Base-by-base conservation (phyloP, 2,113 vertebrate genomes). In the Xenopus borealis region DNA sequence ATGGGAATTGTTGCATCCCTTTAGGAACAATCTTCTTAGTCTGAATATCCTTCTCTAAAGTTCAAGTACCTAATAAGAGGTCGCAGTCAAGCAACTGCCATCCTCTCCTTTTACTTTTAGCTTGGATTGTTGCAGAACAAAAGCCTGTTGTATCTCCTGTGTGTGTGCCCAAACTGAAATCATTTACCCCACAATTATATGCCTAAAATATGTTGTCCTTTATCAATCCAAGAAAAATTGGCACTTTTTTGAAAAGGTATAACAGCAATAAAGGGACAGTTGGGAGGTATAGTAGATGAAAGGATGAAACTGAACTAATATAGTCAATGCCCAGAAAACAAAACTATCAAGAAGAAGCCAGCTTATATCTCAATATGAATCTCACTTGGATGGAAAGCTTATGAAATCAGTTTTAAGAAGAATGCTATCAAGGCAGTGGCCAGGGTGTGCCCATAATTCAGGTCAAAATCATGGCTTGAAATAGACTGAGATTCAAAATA, bases 1-100 rank as follows among this genome's bases (percentile, higher is more conserved):
- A 66, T 76, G 73, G 73, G 73, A 69, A 75, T 62, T 45, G 58
- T 63, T 61, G 59, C 62, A 40, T 75, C n/a, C 61, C 18, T 44
- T 59, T 53, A 63, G 52, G 47, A 69, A 76, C 73, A 76, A 63
- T 69, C 17, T 27, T 23, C 23, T 66, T 33, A 30, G 12, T 61
- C 69, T 33, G 33, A 61, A 69, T 62, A 69, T 14, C n/a, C 30
- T 23, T 52, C 13, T 33, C 0, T 33, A 66, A 12, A 19, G 53
- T 47, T 59, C 27, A 66, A 66, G 63, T 46, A 55, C 30, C 53
- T 53, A 18, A 20, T 20, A 13, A 50, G 45, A 67, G 65, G 45
- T 30, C 46, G 10, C 20, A 20, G 1, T 52, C 45, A 50, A 20
- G 40, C 44, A 17, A 46, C 40, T 44, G 14, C 4, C 17, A 65